Evolutionary conservation across 2,113 vertebrate species (phyloP), one percentile per base, ranked within the genome.

Genomic region (Scopus umbretta): DNA sequence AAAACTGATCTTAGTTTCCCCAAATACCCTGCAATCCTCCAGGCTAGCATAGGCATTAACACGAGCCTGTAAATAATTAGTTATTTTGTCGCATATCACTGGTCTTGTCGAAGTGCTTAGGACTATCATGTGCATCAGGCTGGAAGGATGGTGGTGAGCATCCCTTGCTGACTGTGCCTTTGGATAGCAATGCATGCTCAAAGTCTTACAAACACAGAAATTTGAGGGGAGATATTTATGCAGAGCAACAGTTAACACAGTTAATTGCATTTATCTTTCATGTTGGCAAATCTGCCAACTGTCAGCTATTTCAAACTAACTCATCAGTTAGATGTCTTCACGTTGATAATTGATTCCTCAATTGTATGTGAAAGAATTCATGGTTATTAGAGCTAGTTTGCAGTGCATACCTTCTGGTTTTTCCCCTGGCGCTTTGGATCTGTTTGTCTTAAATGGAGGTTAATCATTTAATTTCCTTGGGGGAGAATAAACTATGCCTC

Each of bases 201-300:
- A 23, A 56, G 56, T 72, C 71, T 65, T 75, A 36, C 0, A 3
- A 86, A 58, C 9, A 6, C 36, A 47, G 61, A 79, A 68, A 79
- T 89, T 32, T 62, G 66, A 49, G 45, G 62, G 74, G 71, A 85
- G 58, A 73, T 76, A 45, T 55, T 87, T 89, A 73, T 23, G 50
- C 66, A 82, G 63, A 90, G 45, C 74, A 70, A 82, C 76, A 89
- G 80, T 96, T 94, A 95, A 95, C 78, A 40, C 70, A 63, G 91
- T 96, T 95, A 95, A 95, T 96, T 94, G 87, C 89, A 34, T 86
- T 92, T 92, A 92, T 96, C 93, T 95, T 96, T 95, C 84, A 92
- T 92, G 91, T 80, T 82, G 92, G 66, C 92, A 90, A 58, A 88
- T 91, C 86, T 94, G 80, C 88, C 90, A 78, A 38, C 88, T 94